Evolutionary conservation across 2,888 invertebrate genomes (phyloP), one percentile per base, ranked within the genome.

Genomic region (Sesia bembeciformis): DNA sequence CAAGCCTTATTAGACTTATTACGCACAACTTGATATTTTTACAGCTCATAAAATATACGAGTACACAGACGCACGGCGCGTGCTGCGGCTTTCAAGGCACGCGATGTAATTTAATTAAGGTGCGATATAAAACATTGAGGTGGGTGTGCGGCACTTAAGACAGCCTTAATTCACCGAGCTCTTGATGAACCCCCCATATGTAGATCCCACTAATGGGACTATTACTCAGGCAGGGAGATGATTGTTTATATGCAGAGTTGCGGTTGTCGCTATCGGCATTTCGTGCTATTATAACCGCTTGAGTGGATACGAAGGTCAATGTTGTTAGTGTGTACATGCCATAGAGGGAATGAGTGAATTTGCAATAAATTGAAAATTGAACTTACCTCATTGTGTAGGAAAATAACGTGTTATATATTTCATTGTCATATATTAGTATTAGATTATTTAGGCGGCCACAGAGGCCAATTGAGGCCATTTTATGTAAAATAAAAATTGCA

Each of bases 61-160:
- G 58, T 62, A 60, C 66, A 65, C 68, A 58, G 66, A 67, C 61
- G 58, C 66, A 66, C 65, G 62, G 64, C 63, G 65, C 60, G 54
- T 65, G 63, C 68, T 75, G 77, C 70, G 78, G 80, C 68, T 80
- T 76, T 70, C 60, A 62, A 63, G 67, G 72, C 76, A 82, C 82
- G 80, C 78, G 68, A 78, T 70, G 75, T 81, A 79, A 83, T 84
- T 84, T 83, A 84, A 85, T 85, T 84, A 84, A 81, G 71, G 72
- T 72, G 63, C 68, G 65, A 71, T 77, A 79, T 80, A 80, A 81
- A 81, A 82, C 76, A 78, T 72, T 67, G 72, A 66, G 67, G 69
- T 74, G 63, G 50, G 63, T 54, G 59, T 63, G 68, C 66, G 70
- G 70, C 74, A 75, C 77, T 78, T 76, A 76, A 77, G 72, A 68